phyloP scores from a whole-genome alignment of 2,113 vertebrate genomes.

The Chamaea fasciata region DNA sequence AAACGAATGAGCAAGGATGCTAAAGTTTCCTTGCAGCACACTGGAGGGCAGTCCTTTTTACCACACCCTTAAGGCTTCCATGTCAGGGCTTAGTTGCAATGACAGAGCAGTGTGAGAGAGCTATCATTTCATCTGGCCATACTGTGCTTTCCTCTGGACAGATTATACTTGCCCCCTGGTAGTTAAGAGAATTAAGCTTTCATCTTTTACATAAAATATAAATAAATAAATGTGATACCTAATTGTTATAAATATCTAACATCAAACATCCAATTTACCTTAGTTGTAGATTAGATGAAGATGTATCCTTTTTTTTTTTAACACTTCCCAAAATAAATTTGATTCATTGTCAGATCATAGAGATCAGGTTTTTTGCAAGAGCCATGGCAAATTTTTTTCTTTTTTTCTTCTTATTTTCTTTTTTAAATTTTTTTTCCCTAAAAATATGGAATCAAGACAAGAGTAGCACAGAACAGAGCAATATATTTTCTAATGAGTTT shows the following conservation, averaged over 20 bases:
- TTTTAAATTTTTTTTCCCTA: not conserved
- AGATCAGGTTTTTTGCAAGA: not conserved
- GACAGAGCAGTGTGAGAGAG: conserved; percentile 40
- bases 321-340: not conserved
- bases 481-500: conserved; percentile 20
- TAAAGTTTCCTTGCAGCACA: conserved; percentile 61
- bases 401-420: fast-evolving
- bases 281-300: not conserved
- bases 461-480: not conserved
- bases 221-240: not conserved
- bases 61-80: conserved; percentile 61
- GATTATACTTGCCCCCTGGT: conserved; percentile 24
- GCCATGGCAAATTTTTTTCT: not conserved
- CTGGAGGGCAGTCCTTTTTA: conserved; percentile 66
- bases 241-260: not conserved
- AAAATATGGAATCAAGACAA: not conserved
- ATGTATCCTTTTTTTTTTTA: not conserved
- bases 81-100: conserved; percentile 47
- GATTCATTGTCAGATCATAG: not conserved
- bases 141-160: conserved; percentile 19
- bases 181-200: conserved; percentile 4
- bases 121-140: conserved; percentile 32
- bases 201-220: not conserved
- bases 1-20: conserved; percentile 66
- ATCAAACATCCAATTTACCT: not conserved